Evolutionary conservation across 1,140 invertebrate species (phyloP), one percentile per base, ranked within the genome.

Genomic region (Hydropsyche tenuis): DNA sequence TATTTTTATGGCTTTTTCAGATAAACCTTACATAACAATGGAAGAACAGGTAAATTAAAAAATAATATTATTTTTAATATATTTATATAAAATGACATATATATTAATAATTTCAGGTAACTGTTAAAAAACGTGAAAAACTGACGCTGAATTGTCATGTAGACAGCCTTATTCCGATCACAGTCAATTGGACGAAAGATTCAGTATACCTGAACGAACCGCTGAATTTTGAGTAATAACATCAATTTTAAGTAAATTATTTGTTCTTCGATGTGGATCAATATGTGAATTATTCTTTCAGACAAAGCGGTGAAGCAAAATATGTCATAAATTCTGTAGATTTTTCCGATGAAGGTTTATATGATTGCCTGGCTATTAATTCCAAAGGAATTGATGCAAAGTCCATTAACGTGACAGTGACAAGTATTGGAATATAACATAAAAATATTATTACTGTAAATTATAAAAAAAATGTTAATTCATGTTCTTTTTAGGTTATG

Each of bases 121-220:
- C 30, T 37, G 30, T 37, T 37, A 37, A 3, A 37, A 9, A 37
- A 37, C 22, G 27, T 23, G 5, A 60, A 6, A 70, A 62, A 6
- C n/a, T 70, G 23, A 22, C 25, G 11, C 16, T 70, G 1, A 68
- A 68, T 9, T 85, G 84, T 60, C 73, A 71, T 5, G 80, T 84
- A 25, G 82, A 84, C 43, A 85, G 83, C 46, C 65, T 84, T 27
- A 82, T 84, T 1, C 83, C 84, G 0, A 77, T 83, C 0, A 76
- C 70, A 2, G 81, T 78, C 0, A 70, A 69, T 51, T 85, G 84
- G 84, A 81, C 76, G 14, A 81, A 9, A 37, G 75, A 71, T 78
- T 80, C 30, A 66, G 64, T 3, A 46, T 42, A 0, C 78, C 60
- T 81, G 18, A 77, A 80, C 46, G 51, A 72, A 11, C 76, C 75